These are phyloP conservation scores for Eumeta japonica DNA, from an alignment of 1,140 invertebrate species.

Conservation along the genomic window DNA sequence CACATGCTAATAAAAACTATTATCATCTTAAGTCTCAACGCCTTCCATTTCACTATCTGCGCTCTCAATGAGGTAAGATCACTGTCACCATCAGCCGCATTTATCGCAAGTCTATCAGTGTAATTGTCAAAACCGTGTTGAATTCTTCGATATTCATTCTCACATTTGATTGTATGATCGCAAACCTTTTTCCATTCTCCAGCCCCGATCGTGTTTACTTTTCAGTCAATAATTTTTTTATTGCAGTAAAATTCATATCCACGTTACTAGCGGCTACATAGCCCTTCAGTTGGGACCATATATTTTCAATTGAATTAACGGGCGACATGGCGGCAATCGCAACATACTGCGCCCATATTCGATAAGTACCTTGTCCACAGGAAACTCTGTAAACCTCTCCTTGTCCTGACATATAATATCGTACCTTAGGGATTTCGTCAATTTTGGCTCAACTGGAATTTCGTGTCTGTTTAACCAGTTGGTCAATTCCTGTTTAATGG, in stretches of 20 bases:
- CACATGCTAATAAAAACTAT: no score
- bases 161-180: slow-evolving; percentile 10
- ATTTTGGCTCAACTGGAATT: slow-evolving; percentile 7
- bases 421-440: slow-evolving; percentile 9
- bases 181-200: slow-evolving; percentile 13
- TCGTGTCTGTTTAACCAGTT: no score
- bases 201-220: no score
- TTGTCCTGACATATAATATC: no score
- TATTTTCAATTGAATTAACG: no score
- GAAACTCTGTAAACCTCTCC: no score
- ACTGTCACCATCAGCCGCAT: slow-evolving; percentile 9
- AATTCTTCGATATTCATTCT: no score
- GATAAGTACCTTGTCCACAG: no score
- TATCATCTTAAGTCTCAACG: no score
- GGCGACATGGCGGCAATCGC: slow-evolving; percentile 12
- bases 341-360: slow-evolving; percentile 10
- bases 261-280: slow-evolving; percentile 10
- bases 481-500: slow-evolving; percentile 10
- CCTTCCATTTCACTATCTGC: no score
- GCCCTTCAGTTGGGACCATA: slow-evolving; percentile 9
- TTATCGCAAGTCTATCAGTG: slow-evolving; percentile 10
- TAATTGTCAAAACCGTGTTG: no score
- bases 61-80: slow-evolving; percentile 13
- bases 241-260: slow-evolving; percentile 10
- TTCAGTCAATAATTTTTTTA: slow-evolving; percentile 11